A percentile compares a stretch with the other conserved stretches of the same genome.
Conservation (phyloP, 2,888 invertebrate species). For the Torymus texanus region DNA sequence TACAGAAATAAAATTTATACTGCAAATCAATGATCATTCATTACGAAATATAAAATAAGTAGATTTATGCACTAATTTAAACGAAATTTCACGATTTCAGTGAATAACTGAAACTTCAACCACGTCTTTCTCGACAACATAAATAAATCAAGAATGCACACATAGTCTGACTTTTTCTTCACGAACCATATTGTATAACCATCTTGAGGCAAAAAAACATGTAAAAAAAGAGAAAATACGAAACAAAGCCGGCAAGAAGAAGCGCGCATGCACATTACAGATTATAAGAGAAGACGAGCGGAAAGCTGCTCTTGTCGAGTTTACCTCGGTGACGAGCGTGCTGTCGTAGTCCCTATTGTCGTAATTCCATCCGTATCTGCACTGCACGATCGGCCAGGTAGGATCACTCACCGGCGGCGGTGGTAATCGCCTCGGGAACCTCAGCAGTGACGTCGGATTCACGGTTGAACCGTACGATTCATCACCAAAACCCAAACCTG, state of each 20-base stretch:
- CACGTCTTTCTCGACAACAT: no score
- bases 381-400: slow-evolving; percentile 75
- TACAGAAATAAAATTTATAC: no score
- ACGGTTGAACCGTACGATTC: slow-evolving; percentile 45
- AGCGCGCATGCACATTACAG: no score
- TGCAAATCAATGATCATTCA: no score
- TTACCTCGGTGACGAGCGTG: slow-evolving; percentile 82
- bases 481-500: not conserved
- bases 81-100: no score
- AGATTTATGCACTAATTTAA: no score
- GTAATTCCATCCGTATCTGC: slow-evolving; percentile 80
- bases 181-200: no score
- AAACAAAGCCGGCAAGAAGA: no score
- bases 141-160: no score
- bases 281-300: not conserved
- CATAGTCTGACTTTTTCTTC: no score
- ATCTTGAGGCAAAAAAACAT: not conserved
- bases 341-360: slow-evolving; percentile 80
- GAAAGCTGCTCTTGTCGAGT: slow-evolving; percentile 63
- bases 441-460: slow-evolving; percentile 60
- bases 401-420: slow-evolving; percentile 70
- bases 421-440: slow-evolving; percentile 61
- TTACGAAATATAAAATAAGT: no score
- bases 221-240: not conserved
- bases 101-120: no score